Evolutionary conservation across 2,888 invertebrate genomes (phyloP).

Genomic region (Trichopria drosophilae): DNA sequence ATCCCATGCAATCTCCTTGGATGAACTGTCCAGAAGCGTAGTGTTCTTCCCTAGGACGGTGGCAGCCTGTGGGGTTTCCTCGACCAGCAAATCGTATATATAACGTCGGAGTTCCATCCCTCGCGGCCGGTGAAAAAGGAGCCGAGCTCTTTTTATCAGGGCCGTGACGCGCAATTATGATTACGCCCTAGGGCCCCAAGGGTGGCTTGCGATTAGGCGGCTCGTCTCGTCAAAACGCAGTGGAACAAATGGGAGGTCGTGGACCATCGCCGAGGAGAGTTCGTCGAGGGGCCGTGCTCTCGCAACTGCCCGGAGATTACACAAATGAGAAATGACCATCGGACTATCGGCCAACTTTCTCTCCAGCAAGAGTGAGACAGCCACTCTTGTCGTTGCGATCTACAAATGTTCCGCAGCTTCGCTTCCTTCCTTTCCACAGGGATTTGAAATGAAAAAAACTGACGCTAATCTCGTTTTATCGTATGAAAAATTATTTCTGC

Average conservation of each 20-base stretch:
- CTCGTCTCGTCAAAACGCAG: slow-evolving; percentile 51
- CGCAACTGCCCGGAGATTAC: slow-evolving; percentile 50
- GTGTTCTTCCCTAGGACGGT: slow-evolving; percentile 27
- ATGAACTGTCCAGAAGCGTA: slow-evolving; percentile 15
- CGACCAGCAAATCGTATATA: slow-evolving; percentile 10
- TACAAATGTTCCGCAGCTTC: slow-evolving; percentile 33
- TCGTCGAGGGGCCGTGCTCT: slow-evolving; percentile 25
- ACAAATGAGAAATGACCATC: slow-evolving; percentile 58
- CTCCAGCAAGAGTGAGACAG: too few relatives aligned
- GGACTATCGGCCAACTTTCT: slow-evolving; percentile 52
- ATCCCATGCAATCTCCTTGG: slow-evolving; percentile 26
- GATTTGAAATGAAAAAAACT: too few relatives aligned
- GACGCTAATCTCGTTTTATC: too few relatives aligned
- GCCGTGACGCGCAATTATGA: slow-evolving; percentile 49
- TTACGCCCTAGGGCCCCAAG: slow-evolving; percentile 44
- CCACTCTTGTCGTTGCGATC: slow-evolving; percentile 25
- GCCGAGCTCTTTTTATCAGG: slow-evolving; percentile 50
- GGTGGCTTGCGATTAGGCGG: slow-evolving; percentile 42
- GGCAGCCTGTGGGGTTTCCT: neutral
- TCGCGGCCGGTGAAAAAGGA: slow-evolving; percentile 45
- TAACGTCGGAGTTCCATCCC: neutral
- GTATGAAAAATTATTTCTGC: too few relatives aligned
- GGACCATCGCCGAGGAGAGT: slow-evolving; percentile 14
- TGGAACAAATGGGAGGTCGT: slow-evolving; percentile 49
- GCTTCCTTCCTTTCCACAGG: too few relatives aligned